Conservation (phyloP, 2,113 vertebrate species). For the Illadopsis cleaveri region DNA sequence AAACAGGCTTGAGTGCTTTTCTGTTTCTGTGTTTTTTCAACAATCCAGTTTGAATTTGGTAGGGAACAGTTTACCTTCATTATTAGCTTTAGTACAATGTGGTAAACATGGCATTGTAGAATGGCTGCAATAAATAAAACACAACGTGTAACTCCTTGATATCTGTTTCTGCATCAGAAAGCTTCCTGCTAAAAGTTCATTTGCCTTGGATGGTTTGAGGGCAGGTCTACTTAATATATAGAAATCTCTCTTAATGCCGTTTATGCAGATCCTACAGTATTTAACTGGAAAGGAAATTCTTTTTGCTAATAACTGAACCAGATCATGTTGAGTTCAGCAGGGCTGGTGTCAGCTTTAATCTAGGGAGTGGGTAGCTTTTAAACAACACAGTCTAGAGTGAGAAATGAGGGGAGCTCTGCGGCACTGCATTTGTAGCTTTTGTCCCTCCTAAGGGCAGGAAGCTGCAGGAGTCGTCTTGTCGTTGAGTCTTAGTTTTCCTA, state of each 20-base stretch:
- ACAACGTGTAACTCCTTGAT: background rate
- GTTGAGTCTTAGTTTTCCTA: conserved; percentile 80
- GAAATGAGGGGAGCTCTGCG: conserved; percentile 64
- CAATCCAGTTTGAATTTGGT: background rate
- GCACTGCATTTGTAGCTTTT: conserved; percentile 51
- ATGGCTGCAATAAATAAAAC: background rate
- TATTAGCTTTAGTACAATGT: background rate
- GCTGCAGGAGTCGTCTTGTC: conserved; percentile 87
- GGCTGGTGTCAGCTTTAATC: conserved; percentile 57
- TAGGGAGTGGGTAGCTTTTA: conserved; percentile 65
- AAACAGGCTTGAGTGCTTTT: background rate
- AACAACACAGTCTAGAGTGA: conserved; percentile 59
- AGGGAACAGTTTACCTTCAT: background rate
- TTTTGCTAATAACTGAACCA: conserved; percentile 60
- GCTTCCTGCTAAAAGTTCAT: conserved; percentile 38
- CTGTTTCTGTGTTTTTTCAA: background rate
- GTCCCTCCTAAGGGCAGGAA: conserved; percentile 87
- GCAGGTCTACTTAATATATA: conserved; percentile 62
- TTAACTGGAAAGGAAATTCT: conserved; percentile 66
- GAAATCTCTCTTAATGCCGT: conserved; percentile 51
- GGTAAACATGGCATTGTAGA: background rate
- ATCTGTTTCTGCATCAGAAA: background rate
- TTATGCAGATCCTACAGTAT: conserved; percentile 68
- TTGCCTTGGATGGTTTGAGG: conserved; percentile 35
- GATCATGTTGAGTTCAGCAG: conserved; percentile 47